These are phyloP conservation scores for Drosophila histrio DNA, from an alignment of 2,888 invertebrate species.

Conservation along the genomic window DNA sequence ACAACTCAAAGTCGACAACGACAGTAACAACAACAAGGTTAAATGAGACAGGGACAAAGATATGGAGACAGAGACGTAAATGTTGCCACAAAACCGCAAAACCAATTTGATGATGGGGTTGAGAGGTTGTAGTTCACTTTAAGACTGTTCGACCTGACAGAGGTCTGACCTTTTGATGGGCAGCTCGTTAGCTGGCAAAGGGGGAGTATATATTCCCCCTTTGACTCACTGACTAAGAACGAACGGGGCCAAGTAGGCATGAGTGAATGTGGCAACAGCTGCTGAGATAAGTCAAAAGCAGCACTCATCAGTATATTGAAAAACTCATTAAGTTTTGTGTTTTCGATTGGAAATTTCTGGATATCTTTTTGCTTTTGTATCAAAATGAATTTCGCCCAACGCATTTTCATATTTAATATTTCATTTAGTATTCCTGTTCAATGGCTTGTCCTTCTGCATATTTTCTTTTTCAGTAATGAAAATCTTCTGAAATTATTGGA, in stretches of 20 bases:
- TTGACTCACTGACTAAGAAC: no score
- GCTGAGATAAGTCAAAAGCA: conserved; percentile 26
- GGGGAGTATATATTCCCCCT: neutral
- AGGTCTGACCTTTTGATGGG: conserved; percentile 44
- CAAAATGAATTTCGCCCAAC: neutral
- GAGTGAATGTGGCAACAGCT: conserved; percentile 21
- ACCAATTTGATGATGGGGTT: conserved; percentile 62
- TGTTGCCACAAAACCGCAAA: conserved; percentile 55
- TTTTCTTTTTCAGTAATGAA: neutral
- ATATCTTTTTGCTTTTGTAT: neutral
- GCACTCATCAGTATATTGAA: conserved; percentile 26
- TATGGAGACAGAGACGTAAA: neutral
- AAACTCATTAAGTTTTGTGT: conserved; percentile 42
- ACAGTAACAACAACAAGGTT: neutral
- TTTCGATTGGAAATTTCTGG: conserved; percentile 2
- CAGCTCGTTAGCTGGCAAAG: conserved; percentile 46
- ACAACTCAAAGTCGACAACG: conserved; percentile 11
- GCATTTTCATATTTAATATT: conserved; percentile 7
- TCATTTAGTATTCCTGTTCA: neutral
- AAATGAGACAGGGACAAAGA: neutral
- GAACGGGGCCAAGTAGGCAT: neutral
- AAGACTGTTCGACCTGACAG: conserved; percentile 28
- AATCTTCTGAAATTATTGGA: neutral
- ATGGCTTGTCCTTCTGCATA: neutral
- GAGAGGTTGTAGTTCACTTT: conserved; percentile 30